These are phyloP conservation scores for Astropecten irregularis DNA, from an alignment of 53 echinoderm and acorn worm species.

Conservation along the genomic window DNA sequence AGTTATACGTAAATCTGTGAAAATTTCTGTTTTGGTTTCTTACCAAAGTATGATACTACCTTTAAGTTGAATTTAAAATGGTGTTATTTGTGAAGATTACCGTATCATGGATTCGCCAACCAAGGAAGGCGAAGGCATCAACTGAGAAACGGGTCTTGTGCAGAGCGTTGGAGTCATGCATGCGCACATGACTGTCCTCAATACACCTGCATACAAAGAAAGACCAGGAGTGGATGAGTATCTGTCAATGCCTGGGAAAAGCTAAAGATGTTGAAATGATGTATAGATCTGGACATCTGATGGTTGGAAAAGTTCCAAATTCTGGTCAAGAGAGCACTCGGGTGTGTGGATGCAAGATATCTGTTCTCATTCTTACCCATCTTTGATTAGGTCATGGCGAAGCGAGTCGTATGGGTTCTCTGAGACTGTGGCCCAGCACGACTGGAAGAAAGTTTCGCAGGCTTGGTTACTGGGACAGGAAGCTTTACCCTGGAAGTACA, in stretches of 20 bases:
- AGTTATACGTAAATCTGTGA: too few relatives aligned
- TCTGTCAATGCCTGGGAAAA: too few relatives aligned
- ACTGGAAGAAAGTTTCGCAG: slow-evolving; percentile 14
- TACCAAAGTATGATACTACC: too few relatives aligned
- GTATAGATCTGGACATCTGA: too few relatives aligned
- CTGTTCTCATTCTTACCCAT: slow-evolving; percentile 1
- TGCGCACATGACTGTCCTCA: background rate
- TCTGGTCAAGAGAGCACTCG: too few relatives aligned
- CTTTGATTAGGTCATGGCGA: slow-evolving; percentile 13
- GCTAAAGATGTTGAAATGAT: too few relatives aligned
- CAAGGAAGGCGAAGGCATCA: slow-evolving; percentile 29
- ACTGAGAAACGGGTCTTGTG: slow-evolving; percentile 31
- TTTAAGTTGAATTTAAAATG: too few relatives aligned
- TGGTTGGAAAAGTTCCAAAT: too few relatives aligned
- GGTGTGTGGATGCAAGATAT: too few relatives aligned
- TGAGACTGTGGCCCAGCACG: slow-evolving; percentile 36
- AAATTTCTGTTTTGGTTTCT: too few relatives aligned
- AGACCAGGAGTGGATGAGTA: background rate
- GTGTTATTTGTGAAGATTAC: too few relatives aligned
- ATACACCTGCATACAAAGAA: background rate
- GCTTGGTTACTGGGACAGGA: background rate
- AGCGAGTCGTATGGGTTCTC: slow-evolving; percentile 16
- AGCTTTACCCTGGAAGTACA: slow-evolving; percentile 27
- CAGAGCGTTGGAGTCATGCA: background rate
- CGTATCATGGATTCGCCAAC: slow-evolving; percentile 12